Conservation (phyloP, 1,140 invertebrate genomes). For the Schlechtendalia chinensis region DNA sequence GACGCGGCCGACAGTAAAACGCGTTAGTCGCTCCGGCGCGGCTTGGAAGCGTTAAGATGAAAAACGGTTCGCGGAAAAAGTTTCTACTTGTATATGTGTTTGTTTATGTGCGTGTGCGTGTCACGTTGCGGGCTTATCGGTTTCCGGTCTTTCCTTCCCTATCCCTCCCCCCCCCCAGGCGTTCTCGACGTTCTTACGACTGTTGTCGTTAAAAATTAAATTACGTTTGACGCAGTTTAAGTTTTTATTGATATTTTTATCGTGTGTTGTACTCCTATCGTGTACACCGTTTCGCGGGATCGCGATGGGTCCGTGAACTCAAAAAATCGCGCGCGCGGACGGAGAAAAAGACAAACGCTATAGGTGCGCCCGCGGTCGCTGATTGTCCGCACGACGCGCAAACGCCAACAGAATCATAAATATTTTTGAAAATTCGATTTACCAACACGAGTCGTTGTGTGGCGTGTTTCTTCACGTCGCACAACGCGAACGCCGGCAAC, state of each 20-base stretch:
- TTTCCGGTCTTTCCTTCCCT: not conserved
- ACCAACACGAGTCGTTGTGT: too few relatives aligned
- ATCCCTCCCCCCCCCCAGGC: too few relatives aligned
- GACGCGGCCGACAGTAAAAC: conserved; percentile 8
- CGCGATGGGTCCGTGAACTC: not conserved
- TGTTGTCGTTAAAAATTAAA: conserved; percentile 21
- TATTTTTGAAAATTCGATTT: too few relatives aligned
- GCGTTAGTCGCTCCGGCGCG: not conserved
- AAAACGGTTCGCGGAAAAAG: not conserved
- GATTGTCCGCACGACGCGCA: too few relatives aligned
- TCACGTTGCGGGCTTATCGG: not conserved
- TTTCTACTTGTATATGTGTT: not conserved
- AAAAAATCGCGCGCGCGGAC: not conserved
- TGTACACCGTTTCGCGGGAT: not conserved
- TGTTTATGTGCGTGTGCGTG: too few relatives aligned
- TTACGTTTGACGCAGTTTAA: not conserved
- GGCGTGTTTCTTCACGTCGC: too few relatives aligned
- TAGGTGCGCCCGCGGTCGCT: too few relatives aligned
- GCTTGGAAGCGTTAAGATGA: not conserved
- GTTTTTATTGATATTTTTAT: conserved; percentile 21
- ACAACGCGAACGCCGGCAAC: too few relatives aligned
- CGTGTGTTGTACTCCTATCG: not conserved
- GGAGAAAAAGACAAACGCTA: not conserved
- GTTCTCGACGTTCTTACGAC: not conserved
- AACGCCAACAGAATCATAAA: too few relatives aligned